Base-by-base conservation (phyloP, 2,888 invertebrate genomes). In the Ctenicera cuprea region DNA sequence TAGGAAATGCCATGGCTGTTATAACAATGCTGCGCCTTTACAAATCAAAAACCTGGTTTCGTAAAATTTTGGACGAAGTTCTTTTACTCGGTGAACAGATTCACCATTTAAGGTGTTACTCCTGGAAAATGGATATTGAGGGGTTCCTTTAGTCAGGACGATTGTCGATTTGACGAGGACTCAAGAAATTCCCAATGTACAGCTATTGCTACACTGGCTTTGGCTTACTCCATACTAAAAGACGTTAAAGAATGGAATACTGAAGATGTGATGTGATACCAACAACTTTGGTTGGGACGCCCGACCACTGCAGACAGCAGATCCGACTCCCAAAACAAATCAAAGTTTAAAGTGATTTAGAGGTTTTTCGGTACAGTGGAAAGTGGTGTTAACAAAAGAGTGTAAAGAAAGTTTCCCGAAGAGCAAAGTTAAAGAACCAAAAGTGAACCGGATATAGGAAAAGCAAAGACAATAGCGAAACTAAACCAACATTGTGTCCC, bases 121-220 rank as follows among this genome's bases (percentile, higher is more conserved):
- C 1, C 12, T 7, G 76, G 78, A 8, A 81, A 79, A 74, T 88
- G 88, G 88, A 86, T 87, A n/a, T 75, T 88, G 0, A 78, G 86
- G 57, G 87, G 87, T 1, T 83, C 79, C 2, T 84, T 85, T 54
- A 83, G 81, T 5, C 86, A 87, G 76, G 80, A 79, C 26, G 83
- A 85, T 71, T 76, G 79, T 14, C 79, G 82, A 38, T 87, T 88
- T 69, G 80, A 83, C 0, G 83, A 85, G 0, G 83, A 85, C 22
- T 86, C 83, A 2, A 82, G 85, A 52, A 88, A 88, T 16, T 76
- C 78, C 18, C 89, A 89, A 77, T 87, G 88, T 7, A 84, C 88
- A 0, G 87, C 88, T 0, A 87, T 86, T 65, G 85, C 88, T 7
- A 81, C 87, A 0, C 82, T 87, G 3, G 86, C 86, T 7, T 73